phyloP scores from a whole-genome alignment of 2,113 vertebrate genomes.

The zebrafish (Danio rerio) region DNA sequence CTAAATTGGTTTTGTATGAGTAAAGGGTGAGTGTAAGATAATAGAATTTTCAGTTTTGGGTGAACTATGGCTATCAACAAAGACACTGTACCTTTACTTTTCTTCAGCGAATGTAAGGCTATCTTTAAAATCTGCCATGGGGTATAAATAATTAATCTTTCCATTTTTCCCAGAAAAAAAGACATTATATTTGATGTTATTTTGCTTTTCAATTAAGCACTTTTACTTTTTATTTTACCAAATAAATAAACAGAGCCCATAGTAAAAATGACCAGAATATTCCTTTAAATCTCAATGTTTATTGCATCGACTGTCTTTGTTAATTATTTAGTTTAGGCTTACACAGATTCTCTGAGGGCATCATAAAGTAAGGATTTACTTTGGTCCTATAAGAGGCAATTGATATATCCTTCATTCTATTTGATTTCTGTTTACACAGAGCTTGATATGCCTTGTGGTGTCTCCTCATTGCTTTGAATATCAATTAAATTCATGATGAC shows the following conservation, averaged over 20 bases:
- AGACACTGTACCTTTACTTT: too few species aligned
- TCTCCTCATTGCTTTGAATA: constrained; percentile 7
- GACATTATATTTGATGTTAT: too few species aligned
- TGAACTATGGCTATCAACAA: too few species aligned
- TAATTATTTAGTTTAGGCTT: constrained; percentile 10
- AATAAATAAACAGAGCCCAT: not conserved
- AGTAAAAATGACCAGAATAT: not conserved
- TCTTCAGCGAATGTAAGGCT: too few species aligned
- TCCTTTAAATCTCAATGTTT: constrained; percentile 16
- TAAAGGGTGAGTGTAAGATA: too few species aligned
- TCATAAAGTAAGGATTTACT: constrained; percentile 10
- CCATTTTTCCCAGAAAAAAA: too few species aligned
- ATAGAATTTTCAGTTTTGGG: too few species aligned
- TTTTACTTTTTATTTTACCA: too few species aligned
- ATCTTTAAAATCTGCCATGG: too few species aligned
- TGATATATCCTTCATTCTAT: constrained; percentile 5
- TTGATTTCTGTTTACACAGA: constrained; percentile 19
- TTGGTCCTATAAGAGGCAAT: not conserved
- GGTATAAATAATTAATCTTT: too few species aligned
- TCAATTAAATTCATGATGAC: not conserved
- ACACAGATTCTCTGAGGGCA: constrained; percentile 20
- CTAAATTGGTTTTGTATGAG: too few species aligned
- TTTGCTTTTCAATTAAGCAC: not conserved
- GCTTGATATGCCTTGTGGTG: not conserved
- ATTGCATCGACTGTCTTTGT: not conserved